Base-by-base conservation (phyloP, 1,140 invertebrate species). In the Sycophaga agraensis region DNA sequence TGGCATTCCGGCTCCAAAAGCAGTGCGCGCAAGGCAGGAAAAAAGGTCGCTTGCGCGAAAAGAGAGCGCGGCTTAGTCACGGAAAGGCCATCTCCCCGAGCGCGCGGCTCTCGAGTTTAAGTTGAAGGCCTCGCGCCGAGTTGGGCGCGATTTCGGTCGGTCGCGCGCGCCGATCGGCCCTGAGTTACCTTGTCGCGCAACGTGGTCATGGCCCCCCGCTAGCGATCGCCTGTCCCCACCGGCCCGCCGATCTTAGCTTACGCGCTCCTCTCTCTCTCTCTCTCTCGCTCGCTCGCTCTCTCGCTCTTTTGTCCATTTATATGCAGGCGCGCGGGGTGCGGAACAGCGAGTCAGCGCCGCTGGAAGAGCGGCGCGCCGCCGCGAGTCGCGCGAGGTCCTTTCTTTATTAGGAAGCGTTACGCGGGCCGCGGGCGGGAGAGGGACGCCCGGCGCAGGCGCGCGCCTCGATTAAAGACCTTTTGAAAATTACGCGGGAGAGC, bases 141-240 rank as follows among this genome's bases (percentile, higher is more conserved):
- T 16, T 49, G 6, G 21, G 1, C 24, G 22, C 22, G 45, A 40
- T 59, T 59, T 59, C 26, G 35, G 24, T 31, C 24, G 46, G 34
- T 26, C 22, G n/a, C 39, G 53, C 1, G 1, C 16, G 19, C 39
- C 26, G 14, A n/a, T n/a, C 19, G 51, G 21, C 40, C 40, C 40
- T 40, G 40, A 2, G 42, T 45, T 43, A 16, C 26, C 16, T 19
- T 48, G 24, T 45, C 31, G 58, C 60, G 45, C 70, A 75, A 75
- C 63, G 71, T 74, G 70, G 73, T 74, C 71, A 74, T 71, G 74
- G 73, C 66, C 71, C 69, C 66, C 11, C 28, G 4, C 28, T 31
- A 6, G 4, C 28, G 4, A 11, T 31, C 28, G 4, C 28, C 4
- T 31, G 11, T 11, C 11, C 28, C 11, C 28, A 6, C 28, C 11